Conservation (phyloP, 2,113 vertebrate species). For the Chaetodon auriga region DNA sequence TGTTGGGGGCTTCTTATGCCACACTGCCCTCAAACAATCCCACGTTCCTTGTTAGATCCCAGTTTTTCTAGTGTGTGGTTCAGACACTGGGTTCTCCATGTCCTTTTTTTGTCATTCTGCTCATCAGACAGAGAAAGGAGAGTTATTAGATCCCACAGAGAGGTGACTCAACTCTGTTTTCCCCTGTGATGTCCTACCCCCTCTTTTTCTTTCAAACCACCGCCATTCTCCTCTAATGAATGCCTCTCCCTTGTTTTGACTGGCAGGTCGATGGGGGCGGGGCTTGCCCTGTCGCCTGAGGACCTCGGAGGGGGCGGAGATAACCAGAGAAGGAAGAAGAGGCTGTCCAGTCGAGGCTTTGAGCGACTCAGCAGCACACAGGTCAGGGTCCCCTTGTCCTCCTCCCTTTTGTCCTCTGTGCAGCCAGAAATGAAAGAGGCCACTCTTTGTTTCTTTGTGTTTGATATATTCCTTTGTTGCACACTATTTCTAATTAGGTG, state of each 20-base stretch:
- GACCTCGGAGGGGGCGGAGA: conserved; percentile 86
- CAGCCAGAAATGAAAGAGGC: conserved; percentile 56
- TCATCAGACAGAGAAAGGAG: conserved; percentile 65
- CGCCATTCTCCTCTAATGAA: conserved; percentile 57
- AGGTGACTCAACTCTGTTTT: conserved; percentile 71
- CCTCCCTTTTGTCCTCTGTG: conserved; percentile 54
- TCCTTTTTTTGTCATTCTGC: conserved; percentile 58
- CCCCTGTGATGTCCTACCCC: conserved; percentile 62
- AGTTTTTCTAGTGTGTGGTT: conserved; percentile 59
- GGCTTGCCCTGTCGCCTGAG: conserved; percentile 87
- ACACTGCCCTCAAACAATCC: conserved; percentile 66
- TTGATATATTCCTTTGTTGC: conserved; percentile 71
- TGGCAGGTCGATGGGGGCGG: conserved; percentile 88
- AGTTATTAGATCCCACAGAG: conserved; percentile 69
- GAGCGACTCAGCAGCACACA: conserved; percentile 76
- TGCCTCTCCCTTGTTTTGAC: conserved; percentile 67
- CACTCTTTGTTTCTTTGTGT: conserved; percentile 62
- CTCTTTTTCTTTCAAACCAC: conserved; percentile 45
- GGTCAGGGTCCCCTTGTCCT: conserved; percentile 74
- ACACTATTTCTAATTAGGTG: conserved; percentile 70
- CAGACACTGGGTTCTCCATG: conserved; percentile 45
- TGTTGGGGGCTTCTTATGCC: conserved; percentile 54
- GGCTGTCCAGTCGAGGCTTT: conserved; percentile 85
- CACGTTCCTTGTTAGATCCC: conserved; percentile 69
- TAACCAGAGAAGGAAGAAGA: conserved; percentile 89